A percentile compares a stretch with the other conserved stretches of the same genome.
Conservation (phyloP, 2,888 invertebrate species). For the Acronicta leporina region DNA sequence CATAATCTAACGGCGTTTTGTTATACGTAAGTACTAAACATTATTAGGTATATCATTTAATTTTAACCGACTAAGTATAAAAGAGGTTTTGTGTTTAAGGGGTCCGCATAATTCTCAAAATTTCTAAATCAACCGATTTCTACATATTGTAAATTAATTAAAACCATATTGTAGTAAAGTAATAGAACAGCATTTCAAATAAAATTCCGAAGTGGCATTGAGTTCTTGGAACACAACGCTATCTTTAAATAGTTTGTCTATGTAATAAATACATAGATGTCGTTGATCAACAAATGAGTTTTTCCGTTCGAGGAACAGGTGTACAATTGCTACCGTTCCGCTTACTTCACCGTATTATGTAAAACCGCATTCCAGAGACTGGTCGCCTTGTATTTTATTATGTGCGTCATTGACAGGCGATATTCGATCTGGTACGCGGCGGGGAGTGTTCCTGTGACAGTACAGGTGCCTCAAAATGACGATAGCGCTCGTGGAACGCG, state of each 20-base stretch:
- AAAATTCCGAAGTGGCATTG: conserved; percentile 8
- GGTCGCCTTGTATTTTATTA: conserved; percentile 58
- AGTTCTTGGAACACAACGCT: conserved; percentile 5
- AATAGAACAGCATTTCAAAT: neutral
- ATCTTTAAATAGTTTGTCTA: conserved; percentile 2
- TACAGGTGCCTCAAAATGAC: conserved; percentile 70
- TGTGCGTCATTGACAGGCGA: conserved; percentile 59
- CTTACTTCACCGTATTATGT: conserved; percentile 45
- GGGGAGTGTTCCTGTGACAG: conserved; percentile 66
- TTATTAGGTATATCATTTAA: too few species aligned
- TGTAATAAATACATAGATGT: conserved; percentile 29
- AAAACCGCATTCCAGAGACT: conserved; percentile 52
- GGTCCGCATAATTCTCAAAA: too few species aligned
- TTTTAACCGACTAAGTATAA: too few species aligned
- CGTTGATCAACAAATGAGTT: conserved; percentile 38
- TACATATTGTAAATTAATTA: neutral
- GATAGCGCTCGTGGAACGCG: conserved; percentile 68
- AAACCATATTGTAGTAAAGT: neutral
- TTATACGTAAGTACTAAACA: too few species aligned
- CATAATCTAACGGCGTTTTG: too few species aligned
- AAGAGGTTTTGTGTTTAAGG: too few species aligned
- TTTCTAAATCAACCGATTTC: neutral
- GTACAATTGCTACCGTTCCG: conserved; percentile 47
- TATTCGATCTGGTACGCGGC: conserved; percentile 71
- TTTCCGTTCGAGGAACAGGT: conserved; percentile 49